Conservation (phyloP, 2,888 invertebrate species). For the Pegoplata infirma region DNA sequence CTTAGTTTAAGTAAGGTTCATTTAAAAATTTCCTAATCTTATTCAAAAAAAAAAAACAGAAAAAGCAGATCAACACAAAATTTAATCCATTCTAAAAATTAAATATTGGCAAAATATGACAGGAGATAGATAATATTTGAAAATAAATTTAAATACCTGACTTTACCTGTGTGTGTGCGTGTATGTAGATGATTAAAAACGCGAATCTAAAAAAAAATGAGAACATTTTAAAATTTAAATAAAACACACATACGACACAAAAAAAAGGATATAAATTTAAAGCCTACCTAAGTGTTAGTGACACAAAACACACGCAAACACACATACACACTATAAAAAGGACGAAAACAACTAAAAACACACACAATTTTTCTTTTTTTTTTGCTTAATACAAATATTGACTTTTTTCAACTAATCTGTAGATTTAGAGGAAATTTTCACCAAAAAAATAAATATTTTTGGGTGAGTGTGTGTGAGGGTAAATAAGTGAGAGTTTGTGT, state of each 20-base stretch:
- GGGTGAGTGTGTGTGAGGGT: background rate
- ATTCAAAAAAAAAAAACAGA: too few relatives aligned
- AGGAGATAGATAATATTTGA: constrained; percentile 10
- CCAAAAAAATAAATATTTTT: too few relatives aligned
- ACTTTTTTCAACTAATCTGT: constrained; percentile 55
- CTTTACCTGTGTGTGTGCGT: constrained; percentile 25
- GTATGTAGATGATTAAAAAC: too few relatives aligned
- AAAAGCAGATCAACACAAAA: constrained; percentile 8
- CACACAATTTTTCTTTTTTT: constrained; percentile 2
- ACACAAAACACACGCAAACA: background rate
- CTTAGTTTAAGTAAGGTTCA: constrained; percentile 38
- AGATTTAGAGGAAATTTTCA: constrained; percentile 36
- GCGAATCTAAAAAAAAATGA: background rate
- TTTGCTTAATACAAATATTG: constrained; percentile 35
- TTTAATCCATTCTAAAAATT: constrained; percentile 53
- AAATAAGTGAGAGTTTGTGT: background rate
- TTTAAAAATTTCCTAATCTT: constrained; percentile 29
- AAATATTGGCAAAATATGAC: background rate
- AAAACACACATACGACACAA: background rate
- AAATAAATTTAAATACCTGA: constrained; percentile 23
- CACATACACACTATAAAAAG: background rate
- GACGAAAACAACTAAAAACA: background rate
- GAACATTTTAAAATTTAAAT: background rate
- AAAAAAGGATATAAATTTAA: background rate
- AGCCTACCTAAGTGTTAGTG: constrained; percentile 33